These are phyloP conservation scores for Drosophila pectinifera DNA, from an alignment of 1,140 invertebrate genomes.

Conservation along the genomic window DNA sequence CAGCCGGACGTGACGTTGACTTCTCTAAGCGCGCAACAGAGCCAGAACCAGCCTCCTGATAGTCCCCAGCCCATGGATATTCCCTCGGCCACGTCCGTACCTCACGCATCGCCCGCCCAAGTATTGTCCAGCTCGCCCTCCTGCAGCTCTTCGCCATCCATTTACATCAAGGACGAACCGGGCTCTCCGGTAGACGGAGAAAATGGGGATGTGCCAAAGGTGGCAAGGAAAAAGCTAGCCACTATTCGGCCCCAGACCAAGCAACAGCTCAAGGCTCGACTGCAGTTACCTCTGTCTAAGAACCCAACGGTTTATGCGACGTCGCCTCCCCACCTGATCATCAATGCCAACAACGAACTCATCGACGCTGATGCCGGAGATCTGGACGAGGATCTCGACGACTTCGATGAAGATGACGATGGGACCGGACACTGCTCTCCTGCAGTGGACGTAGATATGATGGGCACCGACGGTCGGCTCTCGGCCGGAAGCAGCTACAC, in stretches of 20 bases:
- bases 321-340: constrained; percentile 61
- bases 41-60: constrained; percentile 24
- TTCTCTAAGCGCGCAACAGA: constrained; percentile 26
- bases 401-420: constrained; percentile 62
- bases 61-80: constrained; percentile 5
- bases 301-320: constrained; percentile 47
- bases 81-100: constrained; percentile 3
- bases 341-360: constrained; percentile 70
- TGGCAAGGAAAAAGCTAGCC: constrained; percentile 44
- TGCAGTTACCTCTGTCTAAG: constrained; percentile 30
- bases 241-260: constrained; percentile 66
- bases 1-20: constrained; percentile 69
- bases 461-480: constrained; percentile 43
- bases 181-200: constrained; percentile 45
- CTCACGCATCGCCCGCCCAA: constrained; percentile 27
- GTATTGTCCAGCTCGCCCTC: constrained; percentile 62
- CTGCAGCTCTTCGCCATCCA: constrained; percentile 77
- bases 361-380: constrained; percentile 70
- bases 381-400: constrained; percentile 51
- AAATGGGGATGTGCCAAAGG: constrained; percentile 7
- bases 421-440: constrained; percentile 33
- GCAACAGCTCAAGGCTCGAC: constrained; percentile 63
- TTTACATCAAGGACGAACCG: constrained; percentile 81
- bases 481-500: constrained; percentile 63
- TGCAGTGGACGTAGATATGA: constrained; percentile 48